phyloP scores from a whole-genome alignment of 2,888 invertebrate genomes.

The Microctonus aethiopoides region DNA sequence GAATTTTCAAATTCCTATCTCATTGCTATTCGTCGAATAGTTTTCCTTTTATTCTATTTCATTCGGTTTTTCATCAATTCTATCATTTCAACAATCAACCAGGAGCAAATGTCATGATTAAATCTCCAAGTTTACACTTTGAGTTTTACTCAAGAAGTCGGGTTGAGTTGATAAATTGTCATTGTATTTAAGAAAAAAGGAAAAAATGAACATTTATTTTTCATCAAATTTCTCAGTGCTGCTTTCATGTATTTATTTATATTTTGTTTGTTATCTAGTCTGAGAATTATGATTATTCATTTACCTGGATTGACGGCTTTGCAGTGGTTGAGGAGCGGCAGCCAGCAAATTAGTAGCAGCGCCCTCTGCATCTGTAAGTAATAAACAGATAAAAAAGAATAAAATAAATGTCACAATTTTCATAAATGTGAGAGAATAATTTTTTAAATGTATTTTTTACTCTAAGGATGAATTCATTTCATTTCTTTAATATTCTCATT shows the following conservation, averaged over 20 bases:
- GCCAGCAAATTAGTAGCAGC: slow-evolving; percentile 65
- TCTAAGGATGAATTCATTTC: no score
- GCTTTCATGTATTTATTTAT: not conserved
- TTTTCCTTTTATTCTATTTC: not conserved
- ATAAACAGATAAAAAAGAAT: slow-evolving; percentile 44
- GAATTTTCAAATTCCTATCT: not conserved
- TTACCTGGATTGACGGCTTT: slow-evolving; percentile 66
- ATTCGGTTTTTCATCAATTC: not conserved
- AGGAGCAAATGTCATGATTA: not conserved
- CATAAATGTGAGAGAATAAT: no score
- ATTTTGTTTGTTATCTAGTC: not conserved
- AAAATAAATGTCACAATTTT: not conserved
- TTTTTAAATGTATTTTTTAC: no score
- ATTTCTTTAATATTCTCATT: not conserved
- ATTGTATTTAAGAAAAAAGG: not conserved
- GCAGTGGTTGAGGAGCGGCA: slow-evolving; percentile 66
- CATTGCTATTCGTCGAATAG: no score
- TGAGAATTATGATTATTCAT: slow-evolving; percentile 17
- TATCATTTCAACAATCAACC: not conserved
- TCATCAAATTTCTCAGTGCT: not conserved
- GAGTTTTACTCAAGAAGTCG: not conserved
- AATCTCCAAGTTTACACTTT: not conserved
- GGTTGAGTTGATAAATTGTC: not conserved
- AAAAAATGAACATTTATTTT: not conserved
- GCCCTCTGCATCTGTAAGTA: slow-evolving; percentile 64